Evolutionary conservation across 2,113 vertebrate species (phyloP), one percentile per base, ranked within the genome.

Genomic region (Dicaeum eximium): DNA sequence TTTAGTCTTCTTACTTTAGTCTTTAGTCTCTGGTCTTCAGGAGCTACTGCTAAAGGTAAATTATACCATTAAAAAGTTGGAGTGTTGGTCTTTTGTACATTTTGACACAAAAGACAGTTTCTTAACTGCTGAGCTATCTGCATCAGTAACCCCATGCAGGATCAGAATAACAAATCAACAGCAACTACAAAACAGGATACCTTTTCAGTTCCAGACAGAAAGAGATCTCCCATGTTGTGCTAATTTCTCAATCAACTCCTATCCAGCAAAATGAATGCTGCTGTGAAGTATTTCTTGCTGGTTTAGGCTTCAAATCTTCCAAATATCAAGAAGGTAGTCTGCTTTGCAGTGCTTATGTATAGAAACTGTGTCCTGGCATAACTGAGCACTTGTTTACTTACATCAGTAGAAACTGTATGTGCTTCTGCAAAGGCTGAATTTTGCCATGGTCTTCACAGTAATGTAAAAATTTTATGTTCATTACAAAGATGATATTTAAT

Each of bases 401-500:
- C 9, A 50, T 38, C 70, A 82, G 48, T 27, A 95, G 66, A 79
- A 92, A 64, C 31, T 42, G 23, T 19, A 45, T 30, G n/a, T 69
- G 48, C 21, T 77, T 87, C 62, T 4, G 2, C 33, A 95, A 85
- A 90, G 58, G 57, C 1, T 47, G 53, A 79, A 28, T 80, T 82
- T 93, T 91, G 27, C 33, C 62, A 38, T n/a, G 33, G 28, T 87
- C 53, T 90, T 95, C 84, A 61, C 23, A 85, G 53, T 37, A 75
- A 91, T 31, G 53, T 80, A 88, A 95, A 87, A 57, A 65, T 30
- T 66, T 89, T 86, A 89, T 66, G 62, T 40, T 94, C 62, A 90
- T 86, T 80, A 67, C 45, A 77, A 91, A 77, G 66, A 93, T 48
- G 35, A 69, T 83, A 86, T 80, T 95, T 92, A 70, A 91, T 86